Evolutionary conservation across 1,140 invertebrate species (phyloP), one percentile per base, ranked within the genome.

Genomic region (Anastrepha obliqua): DNA sequence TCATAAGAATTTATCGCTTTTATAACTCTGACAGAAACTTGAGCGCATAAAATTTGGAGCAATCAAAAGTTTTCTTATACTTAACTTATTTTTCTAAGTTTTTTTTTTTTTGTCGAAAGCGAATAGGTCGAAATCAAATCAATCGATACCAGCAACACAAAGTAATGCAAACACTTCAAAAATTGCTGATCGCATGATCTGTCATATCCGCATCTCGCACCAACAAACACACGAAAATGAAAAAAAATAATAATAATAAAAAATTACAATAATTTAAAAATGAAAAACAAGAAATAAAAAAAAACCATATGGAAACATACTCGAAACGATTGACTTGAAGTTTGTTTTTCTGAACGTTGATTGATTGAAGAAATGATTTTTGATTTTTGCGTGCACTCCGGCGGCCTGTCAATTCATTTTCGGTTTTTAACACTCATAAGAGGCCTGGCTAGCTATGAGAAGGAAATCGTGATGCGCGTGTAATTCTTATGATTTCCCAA

Each of bases 311-410:
- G 15, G 20, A 81, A 81, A 81, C 11, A 81, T 20, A 81, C 8
- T 55, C 74, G 9, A 81, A 81, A 55, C 13, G n/a, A 55, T 47
- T 55, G 74, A 55, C 42, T 87, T 87, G 86, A 67, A 58, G 86
- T 91, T 90, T 91, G 90, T 89, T 81, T 81, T 47, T 15, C 17
- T 55, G 47, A 81, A 81, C 20, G 81, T 92, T 92, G 91, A 92
- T 92, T 91, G 91, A 92, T 92, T 91, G 88, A 90, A 91, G 91
- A 90, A 92, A 90, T 92, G 91, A 92, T 90, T 92, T 90, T 90
- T 81, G 87, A 90, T 89, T 91, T 91, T 91, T 91, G 87, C 87
- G 64, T 87, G 87, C 65, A 20, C 17, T 17, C 8, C 51, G 85
- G 42, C 51, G 85, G 59, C 44, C 74, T 81, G 74, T 81, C 74